Conservation (phyloP, 2,888 invertebrate species). For the Frankliniella fusca region DNA sequence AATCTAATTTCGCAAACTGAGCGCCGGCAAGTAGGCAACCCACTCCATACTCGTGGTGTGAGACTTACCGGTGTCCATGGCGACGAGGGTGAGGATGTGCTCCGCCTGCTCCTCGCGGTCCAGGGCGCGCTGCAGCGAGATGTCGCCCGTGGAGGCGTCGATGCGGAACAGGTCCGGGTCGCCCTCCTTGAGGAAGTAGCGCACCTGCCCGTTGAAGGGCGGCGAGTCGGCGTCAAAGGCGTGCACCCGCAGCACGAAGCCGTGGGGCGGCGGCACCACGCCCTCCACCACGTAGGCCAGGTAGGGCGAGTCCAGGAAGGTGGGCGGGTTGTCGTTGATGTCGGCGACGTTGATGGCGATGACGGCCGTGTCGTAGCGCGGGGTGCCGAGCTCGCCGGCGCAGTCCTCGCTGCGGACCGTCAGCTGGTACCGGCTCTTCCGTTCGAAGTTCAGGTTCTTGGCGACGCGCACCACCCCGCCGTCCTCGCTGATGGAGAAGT, state of each 20-base stretch:
- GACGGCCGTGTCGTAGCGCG: constrained; percentile 65
- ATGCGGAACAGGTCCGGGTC: constrained; percentile 87
- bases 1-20: too few species aligned
- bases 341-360: constrained; percentile 74
- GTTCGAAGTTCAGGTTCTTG: constrained; percentile 89
- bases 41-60: too few species aligned
- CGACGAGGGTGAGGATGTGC: constrained; percentile 79
- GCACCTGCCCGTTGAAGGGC: constrained; percentile 82
- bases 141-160: constrained; percentile 86
- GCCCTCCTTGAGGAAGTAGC: constrained; percentile 90
- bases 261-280: constrained; percentile 72
- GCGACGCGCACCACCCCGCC: constrained; percentile 86
- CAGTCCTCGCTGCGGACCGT: constrained; percentile 86
- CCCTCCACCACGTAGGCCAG: constrained; percentile 91
- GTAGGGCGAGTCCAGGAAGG: constrained; percentile 92
- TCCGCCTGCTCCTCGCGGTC: constrained; percentile 81
- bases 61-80: constrained; percentile 87
- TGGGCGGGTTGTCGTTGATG: constrained; percentile 90
- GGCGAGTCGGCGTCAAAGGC: constrained; percentile 90
- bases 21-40: too few species aligned
- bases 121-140: constrained; percentile 74
- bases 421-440: constrained; percentile 76
- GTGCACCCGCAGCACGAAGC: constrained; percentile 69
- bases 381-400: constrained; percentile 63
- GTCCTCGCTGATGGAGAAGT: constrained; percentile 88